Percentiles rank a stretch among this genome's conserved stretches.
Evolutionary conservation across 1,140 invertebrate species (phyloP).

Genomic region (Drosophila micromelanica): DNA sequence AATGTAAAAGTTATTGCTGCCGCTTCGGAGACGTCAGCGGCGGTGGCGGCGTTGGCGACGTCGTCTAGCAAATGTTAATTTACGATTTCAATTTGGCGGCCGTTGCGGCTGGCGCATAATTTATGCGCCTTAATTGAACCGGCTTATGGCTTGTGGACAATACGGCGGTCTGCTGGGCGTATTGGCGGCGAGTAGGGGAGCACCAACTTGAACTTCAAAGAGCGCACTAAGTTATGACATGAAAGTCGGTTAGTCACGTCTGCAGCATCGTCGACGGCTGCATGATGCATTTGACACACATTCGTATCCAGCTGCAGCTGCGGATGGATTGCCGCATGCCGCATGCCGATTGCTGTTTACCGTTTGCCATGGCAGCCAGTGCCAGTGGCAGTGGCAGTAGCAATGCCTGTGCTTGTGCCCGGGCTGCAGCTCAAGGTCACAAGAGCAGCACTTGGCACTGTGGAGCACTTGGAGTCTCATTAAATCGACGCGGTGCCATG

Average conservation of each 20-base stretch:
- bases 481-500: conserved; percentile 53
- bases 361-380: not conserved
- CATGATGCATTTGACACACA: conserved; percentile 82
- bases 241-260: conserved; percentile 83
- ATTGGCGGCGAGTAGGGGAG: not conserved
- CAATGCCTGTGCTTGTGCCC: not conserved
- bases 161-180: conserved; percentile 4
- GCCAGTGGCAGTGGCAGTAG: not conserved
- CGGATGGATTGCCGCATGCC: conserved; percentile 20
- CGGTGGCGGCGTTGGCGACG: conserved; percentile 4
- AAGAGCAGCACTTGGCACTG: conserved; percentile 24
- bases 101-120: conserved; percentile 66
- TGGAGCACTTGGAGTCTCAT: conserved; percentile 45
- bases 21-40: conserved; percentile 3
- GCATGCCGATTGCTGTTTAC: conserved; percentile 5
- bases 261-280: conserved; percentile 39
- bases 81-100: conserved; percentile 82
- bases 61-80: conserved; percentile 81
- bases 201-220: conserved; percentile 78
- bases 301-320: conserved; percentile 61
- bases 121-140: conserved; percentile 81
- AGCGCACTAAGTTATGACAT: conserved; percentile 76
- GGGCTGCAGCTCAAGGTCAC: conserved; percentile 61
- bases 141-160: conserved; percentile 52
- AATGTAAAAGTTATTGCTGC: conserved; percentile 78